phyloP scores from a whole-genome alignment of 1,140 invertebrate species.

The Neodiprion pinetum region DNA sequence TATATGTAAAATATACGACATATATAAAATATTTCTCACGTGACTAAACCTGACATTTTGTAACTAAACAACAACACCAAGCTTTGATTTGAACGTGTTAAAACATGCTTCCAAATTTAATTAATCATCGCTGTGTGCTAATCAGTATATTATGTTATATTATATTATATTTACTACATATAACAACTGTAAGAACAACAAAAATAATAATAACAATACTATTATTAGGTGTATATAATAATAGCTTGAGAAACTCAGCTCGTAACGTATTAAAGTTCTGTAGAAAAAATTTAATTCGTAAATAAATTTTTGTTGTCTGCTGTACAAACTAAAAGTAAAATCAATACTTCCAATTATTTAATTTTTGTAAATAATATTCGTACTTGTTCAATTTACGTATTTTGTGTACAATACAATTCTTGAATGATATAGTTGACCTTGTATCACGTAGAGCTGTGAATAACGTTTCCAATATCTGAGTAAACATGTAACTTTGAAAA shows the following conservation, averaged over 20 bases:
- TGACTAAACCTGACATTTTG: slow-evolving; percentile 8
- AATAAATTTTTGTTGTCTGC: background rate
- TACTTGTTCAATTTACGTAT: background rate
- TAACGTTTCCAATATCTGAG: slow-evolving; percentile 10
- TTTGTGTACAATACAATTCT: slow-evolving; percentile 17
- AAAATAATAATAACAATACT: background rate
- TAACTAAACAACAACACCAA: slow-evolving; percentile 8
- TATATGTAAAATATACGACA: background rate
- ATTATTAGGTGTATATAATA: background rate
- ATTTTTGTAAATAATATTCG: too few relatives aligned
- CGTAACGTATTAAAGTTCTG: too few relatives aligned
- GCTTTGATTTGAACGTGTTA: slow-evolving; percentile 10
- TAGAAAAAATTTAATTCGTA: background rate
- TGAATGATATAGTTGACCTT: slow-evolving; percentile 24
- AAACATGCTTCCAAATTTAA: slow-evolving; percentile 8
- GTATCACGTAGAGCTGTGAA: slow-evolving; percentile 15
- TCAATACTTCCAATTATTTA: background rate
- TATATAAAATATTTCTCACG: slow-evolving; percentile 14
- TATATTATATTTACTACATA: background rate
- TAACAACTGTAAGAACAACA: background rate
- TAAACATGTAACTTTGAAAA: too few relatives aligned
- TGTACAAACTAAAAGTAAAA: background rate
- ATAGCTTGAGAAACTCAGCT: background rate
- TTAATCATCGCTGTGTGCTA: slow-evolving; percentile 8
- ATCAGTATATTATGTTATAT: slow-evolving; percentile 6